Percentiles rank a stretch among this genome's conserved stretches.
Conservation (phyloP, 2,888 invertebrate species). For the Hydraecia micacea region DNA sequence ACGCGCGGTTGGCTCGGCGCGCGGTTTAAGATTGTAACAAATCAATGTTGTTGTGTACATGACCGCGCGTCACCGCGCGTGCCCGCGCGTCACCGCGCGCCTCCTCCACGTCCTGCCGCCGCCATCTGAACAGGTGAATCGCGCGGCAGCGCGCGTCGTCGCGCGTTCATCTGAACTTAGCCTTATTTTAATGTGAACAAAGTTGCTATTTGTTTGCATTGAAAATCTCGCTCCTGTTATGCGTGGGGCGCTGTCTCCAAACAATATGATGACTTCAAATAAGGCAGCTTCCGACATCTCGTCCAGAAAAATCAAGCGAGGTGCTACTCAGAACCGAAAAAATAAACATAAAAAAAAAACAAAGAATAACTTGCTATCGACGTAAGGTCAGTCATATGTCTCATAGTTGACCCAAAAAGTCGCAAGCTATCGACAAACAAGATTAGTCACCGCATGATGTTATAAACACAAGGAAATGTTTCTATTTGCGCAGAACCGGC, state of each 20-base stretch:
- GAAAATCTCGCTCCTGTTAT: neutral
- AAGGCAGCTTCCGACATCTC: neutral
- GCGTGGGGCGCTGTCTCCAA: neutral
- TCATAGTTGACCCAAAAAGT: constrained; percentile 41
- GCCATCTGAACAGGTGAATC: too few species aligned
- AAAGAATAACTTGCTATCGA: constrained; percentile 6
- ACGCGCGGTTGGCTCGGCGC: too few species aligned
- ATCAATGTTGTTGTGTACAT: too few species aligned
- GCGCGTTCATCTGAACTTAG: too few species aligned
- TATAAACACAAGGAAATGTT: constrained; percentile 28
- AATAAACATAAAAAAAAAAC: neutral
- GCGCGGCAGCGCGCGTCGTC: too few species aligned
- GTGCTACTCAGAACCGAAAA: neutral
- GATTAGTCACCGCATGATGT: constrained; percentile 40
- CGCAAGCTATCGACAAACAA: constrained; percentile 20
- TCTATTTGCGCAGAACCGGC: constrained; percentile 35
- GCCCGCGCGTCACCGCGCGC: too few species aligned
- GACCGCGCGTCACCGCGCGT: too few species aligned
- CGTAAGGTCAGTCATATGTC: too few species aligned
- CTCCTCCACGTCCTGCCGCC: too few species aligned
- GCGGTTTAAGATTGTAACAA: too few species aligned
- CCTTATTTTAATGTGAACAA: neutral
- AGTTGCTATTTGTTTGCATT: neutral
- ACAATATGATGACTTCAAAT: neutral
- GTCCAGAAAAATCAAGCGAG: neutral